A percentile compares a stretch with the other conserved stretches of the same genome.
phyloP scores from a whole-genome alignment of 1,140 invertebrate genomes.

The Schlechtendalia chinensis region DNA sequence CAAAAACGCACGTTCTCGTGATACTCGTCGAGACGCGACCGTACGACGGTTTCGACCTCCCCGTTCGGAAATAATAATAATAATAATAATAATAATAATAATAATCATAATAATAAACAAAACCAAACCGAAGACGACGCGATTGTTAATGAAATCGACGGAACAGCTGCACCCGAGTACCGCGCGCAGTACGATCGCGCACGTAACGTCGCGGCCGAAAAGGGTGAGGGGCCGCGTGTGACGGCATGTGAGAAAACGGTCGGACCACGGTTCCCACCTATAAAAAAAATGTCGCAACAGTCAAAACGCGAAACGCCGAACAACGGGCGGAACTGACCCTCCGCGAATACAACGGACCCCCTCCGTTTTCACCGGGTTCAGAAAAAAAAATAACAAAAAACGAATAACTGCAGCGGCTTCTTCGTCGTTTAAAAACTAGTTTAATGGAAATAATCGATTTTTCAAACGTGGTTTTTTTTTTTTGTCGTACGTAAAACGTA shows the following conservation, averaged over 20 bases:
- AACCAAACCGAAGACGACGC: no score
- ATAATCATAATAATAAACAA: not conserved
- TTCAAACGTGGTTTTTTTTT: no score
- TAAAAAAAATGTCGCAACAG: slow-evolving; percentile 49
- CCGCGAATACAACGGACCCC: not conserved
- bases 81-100: not conserved
- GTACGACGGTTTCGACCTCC: not conserved
- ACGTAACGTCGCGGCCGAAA: slow-evolving; percentile 12
- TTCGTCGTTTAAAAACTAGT: slow-evolving; percentile 14
- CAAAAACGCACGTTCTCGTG: not conserved
- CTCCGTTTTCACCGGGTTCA: not conserved
- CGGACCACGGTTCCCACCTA: slow-evolving; percentile 45
- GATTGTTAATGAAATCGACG: slow-evolving; percentile 32
- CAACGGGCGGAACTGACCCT: slow-evolving; percentile 39
- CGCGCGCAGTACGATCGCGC: not conserved
- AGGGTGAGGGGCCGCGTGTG: slow-evolving; percentile 43
- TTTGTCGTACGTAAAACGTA: not conserved
- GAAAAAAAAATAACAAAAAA: slow-evolving; percentile 6
- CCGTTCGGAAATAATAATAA: not conserved
- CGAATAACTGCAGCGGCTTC: not conserved
- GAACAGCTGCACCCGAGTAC: slow-evolving; percentile 29
- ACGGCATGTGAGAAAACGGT: slow-evolving; percentile 47
- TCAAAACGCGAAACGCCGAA: slow-evolving; percentile 17
- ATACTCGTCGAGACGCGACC: not conserved
- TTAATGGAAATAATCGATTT: no score